These are phyloP conservation scores for Chalcis sispes DNA, from an alignment of 2,888 invertebrate genomes.

Conservation along the genomic window DNA sequence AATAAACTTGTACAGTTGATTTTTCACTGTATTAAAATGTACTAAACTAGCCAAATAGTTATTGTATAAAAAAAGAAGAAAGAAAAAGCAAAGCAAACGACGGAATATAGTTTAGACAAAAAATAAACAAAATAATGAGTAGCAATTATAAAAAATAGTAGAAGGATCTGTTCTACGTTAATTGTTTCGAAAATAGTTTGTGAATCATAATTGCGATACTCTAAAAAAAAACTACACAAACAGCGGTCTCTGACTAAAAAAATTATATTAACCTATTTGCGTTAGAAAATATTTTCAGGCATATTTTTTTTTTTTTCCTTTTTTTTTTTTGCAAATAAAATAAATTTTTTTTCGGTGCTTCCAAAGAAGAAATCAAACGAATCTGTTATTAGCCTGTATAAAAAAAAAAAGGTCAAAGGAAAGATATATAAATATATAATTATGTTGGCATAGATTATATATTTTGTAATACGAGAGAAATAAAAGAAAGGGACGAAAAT, in stretches of 20 bases:
- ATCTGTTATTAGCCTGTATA: conserved; percentile 61
- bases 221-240: background rate
- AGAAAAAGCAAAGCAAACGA: conserved; percentile 6
- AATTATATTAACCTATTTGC: conserved; percentile 4
- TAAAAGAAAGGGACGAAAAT: conserved; percentile 42
- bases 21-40: conserved; percentile 45
- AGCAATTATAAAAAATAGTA: conserved; percentile 7
- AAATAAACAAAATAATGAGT: conserved; percentile 16
- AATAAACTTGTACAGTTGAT: conserved; percentile 36
- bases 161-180: background rate
- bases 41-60: conserved; percentile 32
- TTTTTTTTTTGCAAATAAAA: conserved; percentile 10
- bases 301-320: too few relatives aligned
- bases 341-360: conserved; percentile 1
- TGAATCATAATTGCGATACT: conserved; percentile 25
- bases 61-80: conserved; percentile 31
- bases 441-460: conserved; percentile 68
- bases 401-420: conserved; percentile 58
- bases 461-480: conserved; percentile 72
- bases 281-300: background rate
- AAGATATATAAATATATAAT: conserved; percentile 64
- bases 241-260: background rate
- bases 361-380: conserved; percentile 32
- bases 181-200: conserved; percentile 10
- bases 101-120: conserved; percentile 7